These are phyloP conservation scores for Ctena decussata DNA, from an alignment of 2,888 invertebrate genomes.

Conservation along the genomic window DNA sequence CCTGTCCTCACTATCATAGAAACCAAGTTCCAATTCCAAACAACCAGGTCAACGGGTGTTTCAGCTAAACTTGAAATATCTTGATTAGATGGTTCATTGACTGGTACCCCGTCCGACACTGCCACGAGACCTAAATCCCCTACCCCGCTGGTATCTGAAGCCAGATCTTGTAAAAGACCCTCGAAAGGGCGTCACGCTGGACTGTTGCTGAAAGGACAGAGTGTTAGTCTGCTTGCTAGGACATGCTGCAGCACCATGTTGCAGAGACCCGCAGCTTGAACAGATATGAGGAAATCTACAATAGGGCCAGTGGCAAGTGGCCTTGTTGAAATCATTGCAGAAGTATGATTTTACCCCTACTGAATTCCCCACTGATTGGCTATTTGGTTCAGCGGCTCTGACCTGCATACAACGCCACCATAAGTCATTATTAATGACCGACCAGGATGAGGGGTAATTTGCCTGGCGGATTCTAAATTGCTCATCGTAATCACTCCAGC, in stretches of 20 bases:
- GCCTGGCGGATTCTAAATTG: conserved; percentile 42
- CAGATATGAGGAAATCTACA: conserved; percentile 38
- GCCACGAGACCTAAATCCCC: neutral
- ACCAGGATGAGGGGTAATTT: conserved; percentile 11
- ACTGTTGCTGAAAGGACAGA: neutral
- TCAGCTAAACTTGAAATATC: neutral
- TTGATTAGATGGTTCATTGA: neutral
- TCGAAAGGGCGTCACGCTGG: neutral
- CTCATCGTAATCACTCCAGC: conserved; percentile 46
- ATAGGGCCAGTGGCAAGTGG: conserved; percentile 23
- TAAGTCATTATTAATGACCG: conserved; percentile 32
- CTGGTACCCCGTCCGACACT: neutral
- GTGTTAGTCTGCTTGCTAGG: neutral
- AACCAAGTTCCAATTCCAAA: neutral
- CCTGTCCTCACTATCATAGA: neutral
- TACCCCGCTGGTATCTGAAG: too few relatives aligned
- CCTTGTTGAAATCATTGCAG: conserved; percentile 35
- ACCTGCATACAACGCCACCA: conserved; percentile 44
- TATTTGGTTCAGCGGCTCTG: neutral
- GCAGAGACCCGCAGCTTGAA: conserved; percentile 2
- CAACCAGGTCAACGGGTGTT: neutral
- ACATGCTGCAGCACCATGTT: conserved; percentile 1
- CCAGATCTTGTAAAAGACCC: neutral
- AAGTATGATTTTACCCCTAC: neutral
- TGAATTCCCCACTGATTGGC: neutral